Evolutionary conservation across 2,797 vertebrate species (phyloP), one percentile per base, ranked within the genome.

Genomic region (Hapalemur alaotrensis): DNA sequence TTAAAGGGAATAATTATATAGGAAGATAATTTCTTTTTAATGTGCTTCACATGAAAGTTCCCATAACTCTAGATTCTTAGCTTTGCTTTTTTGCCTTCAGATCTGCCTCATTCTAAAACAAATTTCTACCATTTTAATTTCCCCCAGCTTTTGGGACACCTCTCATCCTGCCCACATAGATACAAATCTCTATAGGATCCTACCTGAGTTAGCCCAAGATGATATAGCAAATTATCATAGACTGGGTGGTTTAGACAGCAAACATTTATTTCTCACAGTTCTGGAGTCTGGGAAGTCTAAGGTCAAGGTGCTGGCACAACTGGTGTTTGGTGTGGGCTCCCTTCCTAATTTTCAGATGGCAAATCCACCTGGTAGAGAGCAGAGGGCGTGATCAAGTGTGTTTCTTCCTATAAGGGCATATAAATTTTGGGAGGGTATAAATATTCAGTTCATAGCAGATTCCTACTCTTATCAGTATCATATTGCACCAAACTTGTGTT

Each of bases 1-100:
- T 89, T 95, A 95, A 95, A 92, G 35, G 17, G 11, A 57, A 63
- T 95, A 70, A 89, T 93, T 82, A 86, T 35, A 81, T 38, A 28
- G 69, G 46, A 84, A 81, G 73, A 87, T 76, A 91, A 91, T 91
- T 84, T 65, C 25, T 69, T 95, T 80, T 69, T 61, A 91, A 96
- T 81, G 54, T 89, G 9, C 43, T 73, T 93, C 89, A 11, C 82
- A 78, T 89, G 43, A 69, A 91, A 67, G 15, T 86, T 61, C 30
- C n/a, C 14, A 46, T 18, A 57, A 63, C 23, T 93, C 59, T 72
- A 38, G 4, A 0, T 54, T 83, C 25, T 82, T 89, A 59, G 46
- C 7, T 2, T 75, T 59, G 30, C 25, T 76, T 92, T n/a, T 76
- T 85, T 89, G 18, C 8, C 48, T 59, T 78, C n/a, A 76, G 28